phyloP scores from a whole-genome alignment of 2,113 vertebrate species.

The Monopterus albus region DNA sequence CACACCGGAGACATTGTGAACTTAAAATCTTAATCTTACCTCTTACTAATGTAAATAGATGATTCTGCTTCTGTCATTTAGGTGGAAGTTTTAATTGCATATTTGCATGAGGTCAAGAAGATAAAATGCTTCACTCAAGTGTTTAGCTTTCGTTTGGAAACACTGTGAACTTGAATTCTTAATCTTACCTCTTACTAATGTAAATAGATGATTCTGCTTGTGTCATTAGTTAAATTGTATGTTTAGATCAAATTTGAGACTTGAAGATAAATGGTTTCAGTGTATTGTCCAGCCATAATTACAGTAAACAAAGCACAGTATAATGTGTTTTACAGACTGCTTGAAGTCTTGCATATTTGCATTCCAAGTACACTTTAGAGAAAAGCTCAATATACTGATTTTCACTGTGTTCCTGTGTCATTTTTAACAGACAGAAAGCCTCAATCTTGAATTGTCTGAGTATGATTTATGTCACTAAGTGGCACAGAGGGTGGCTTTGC shows the following conservation, averaged over 20 bases:
- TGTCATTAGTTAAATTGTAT: slow-evolving; percentile 20
- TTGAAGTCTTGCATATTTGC: slow-evolving; percentile 16
- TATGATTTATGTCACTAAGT: slow-evolving; percentile 48
- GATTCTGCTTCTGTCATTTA: too few relatives aligned
- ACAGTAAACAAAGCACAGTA: slow-evolving; percentile 20
- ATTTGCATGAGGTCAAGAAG: too few relatives aligned
- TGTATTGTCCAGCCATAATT: slow-evolving; percentile 22
- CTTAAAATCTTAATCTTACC: too few relatives aligned
- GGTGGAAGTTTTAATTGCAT: too few relatives aligned
- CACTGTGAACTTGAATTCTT: background rate
- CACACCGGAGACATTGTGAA: too few relatives aligned
- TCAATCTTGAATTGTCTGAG: slow-evolving; percentile 26
- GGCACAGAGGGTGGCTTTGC: slow-evolving; percentile 27
- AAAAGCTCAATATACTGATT: background rate
- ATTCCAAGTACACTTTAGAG: slow-evolving; percentile 60
- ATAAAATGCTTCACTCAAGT: background rate
- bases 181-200: slow-evolving; percentile 4
- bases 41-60: too few relatives aligned
- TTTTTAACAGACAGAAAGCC: slow-evolving; percentile 20
- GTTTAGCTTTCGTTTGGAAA: background rate
- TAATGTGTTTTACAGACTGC: slow-evolving; percentile 22
- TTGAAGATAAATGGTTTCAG: slow-evolving; percentile 29
- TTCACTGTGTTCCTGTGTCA: slow-evolving; percentile 64
- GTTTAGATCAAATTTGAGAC: slow-evolving; percentile 33
- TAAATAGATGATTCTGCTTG: slow-evolving; percentile 23